Conservation (phyloP, 2,888 invertebrate species). For the Laothoe populi region DNA sequence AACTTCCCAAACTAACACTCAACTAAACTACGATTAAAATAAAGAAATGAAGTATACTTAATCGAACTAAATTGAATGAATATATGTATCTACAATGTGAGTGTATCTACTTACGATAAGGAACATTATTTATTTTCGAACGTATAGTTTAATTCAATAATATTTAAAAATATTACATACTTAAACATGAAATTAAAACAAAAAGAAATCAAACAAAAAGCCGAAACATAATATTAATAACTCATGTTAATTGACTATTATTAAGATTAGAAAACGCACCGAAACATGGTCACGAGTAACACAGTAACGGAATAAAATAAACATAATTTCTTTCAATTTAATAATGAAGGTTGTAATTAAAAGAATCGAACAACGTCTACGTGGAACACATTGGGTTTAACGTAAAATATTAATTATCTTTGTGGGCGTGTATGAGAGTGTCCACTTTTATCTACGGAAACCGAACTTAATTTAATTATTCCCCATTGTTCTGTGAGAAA, state of each 20-base stretch:
- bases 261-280: conserved; percentile 14
- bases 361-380: conserved; percentile 46
- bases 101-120: too few species aligned
- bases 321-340: conserved; percentile 26
- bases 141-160: too few species aligned
- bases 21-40: too few species aligned
- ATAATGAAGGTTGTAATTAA: conserved; percentile 41
- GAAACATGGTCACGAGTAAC: conserved; percentile 23
- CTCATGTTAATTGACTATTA: conserved; percentile 13
- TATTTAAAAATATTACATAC: not conserved
- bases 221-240: not conserved
- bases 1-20: too few species aligned
- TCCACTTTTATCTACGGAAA: conserved; percentile 44
- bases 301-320: conserved; percentile 26
- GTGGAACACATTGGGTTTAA: conserved; percentile 39
- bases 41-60: too few species aligned
- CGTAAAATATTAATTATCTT: conserved; percentile 48
- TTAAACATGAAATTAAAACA: not conserved
- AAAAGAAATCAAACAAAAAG: not conserved
- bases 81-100: not conserved
- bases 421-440: conserved; percentile 50
- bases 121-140: too few species aligned
- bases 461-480: conserved; percentile 60
- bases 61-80: too few species aligned
- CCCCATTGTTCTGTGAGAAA: conserved; percentile 58